Conservation (phyloP, 1,140 invertebrate species). For the Dysdera silvatica region DNA sequence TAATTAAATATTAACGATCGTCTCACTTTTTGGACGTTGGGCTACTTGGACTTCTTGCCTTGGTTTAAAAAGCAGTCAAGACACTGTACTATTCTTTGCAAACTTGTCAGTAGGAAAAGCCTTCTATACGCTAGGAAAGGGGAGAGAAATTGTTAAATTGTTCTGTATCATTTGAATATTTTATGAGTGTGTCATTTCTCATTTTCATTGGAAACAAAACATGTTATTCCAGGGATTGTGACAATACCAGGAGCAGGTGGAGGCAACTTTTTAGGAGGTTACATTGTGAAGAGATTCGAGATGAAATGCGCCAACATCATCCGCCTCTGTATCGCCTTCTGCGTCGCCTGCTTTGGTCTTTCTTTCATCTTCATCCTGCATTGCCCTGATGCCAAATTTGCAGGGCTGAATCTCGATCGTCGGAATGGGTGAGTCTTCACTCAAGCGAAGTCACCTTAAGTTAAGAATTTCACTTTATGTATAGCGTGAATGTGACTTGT, state of each 20-base stretch:
- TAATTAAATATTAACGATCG: too few species aligned
- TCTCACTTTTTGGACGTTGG: too few species aligned
- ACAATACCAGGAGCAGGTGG: constrained; percentile 47
- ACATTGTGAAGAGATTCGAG: constrained; percentile 63
- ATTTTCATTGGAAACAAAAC: not conserved
- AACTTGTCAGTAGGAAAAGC: too few species aligned
- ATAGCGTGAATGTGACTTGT: not conserved
- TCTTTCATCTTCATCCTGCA: constrained; percentile 59
- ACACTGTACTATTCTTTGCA: too few species aligned
- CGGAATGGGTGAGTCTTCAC: constrained; percentile 43
- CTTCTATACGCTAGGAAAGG: too few species aligned
- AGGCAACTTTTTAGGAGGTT: constrained; percentile 73
- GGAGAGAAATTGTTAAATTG: too few species aligned
- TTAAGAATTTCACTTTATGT: not conserved
- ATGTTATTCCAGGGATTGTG: constrained; percentile 51
- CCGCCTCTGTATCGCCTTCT: constrained; percentile 57
- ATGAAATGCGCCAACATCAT: constrained; percentile 63
- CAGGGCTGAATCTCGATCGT: constrained; percentile 59
- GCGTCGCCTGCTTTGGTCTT: constrained; percentile 53
- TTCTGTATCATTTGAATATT: too few species aligned
- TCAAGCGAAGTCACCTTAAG: too few species aligned
- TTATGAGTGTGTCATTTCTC: not conserved
- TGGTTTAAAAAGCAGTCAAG: too few species aligned
- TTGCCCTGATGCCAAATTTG: constrained; percentile 63
- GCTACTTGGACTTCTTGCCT: too few species aligned